phyloP scores from a whole-genome alignment of 1,140 invertebrate species.

The Homalodisca vitripennis region DNA sequence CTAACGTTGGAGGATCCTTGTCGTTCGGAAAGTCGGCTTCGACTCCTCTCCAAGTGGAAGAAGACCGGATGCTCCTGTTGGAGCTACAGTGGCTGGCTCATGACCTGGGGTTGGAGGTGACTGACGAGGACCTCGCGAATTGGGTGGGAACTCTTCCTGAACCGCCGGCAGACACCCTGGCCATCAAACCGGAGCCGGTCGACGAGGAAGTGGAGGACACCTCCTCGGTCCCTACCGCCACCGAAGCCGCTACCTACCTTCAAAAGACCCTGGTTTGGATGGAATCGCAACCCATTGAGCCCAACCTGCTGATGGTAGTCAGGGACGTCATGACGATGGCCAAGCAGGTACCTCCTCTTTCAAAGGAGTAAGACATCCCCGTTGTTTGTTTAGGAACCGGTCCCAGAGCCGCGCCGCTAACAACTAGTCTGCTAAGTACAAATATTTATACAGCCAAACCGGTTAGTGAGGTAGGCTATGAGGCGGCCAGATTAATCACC shows the following conservation, averaged over 20 bases:
- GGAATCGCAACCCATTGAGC: conserved; percentile 55
- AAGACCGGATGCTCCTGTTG: conserved; percentile 44
- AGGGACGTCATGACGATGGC: conserved; percentile 49
- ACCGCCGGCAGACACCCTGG: conserved; percentile 23
- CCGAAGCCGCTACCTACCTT: conserved; percentile 50
- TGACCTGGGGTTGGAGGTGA: conserved; percentile 49
- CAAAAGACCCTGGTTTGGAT: conserved; percentile 54
- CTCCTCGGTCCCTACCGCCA: conserved; percentile 45
- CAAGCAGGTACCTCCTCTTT: conserved; percentile 44
- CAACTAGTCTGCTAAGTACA: conserved; percentile 19
- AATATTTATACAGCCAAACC: conserved; percentile 21
- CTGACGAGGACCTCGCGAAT: conserved; percentile 47
- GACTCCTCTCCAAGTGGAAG: conserved; percentile 39
- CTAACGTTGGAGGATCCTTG: conserved; percentile 4
- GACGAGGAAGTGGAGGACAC: conserved; percentile 39
- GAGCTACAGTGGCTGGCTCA: conserved; percentile 49
- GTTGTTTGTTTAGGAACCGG: conserved; percentile 26
- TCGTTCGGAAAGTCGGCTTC: conserved; percentile 35
- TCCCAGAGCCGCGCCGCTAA: conserved; percentile 4
- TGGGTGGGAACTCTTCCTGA: conserved; percentile 46
- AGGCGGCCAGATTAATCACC: conserved; percentile 18
- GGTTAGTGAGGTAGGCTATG: neutral
- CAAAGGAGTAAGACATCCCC: conserved; percentile 1
- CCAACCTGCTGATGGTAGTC: conserved; percentile 51
- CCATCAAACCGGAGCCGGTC: conserved; percentile 38